Percentiles rank a stretch among this genome's conserved stretches.
Conservation (phyloP, 2,113 vertebrate species). For the Phaetusa simplex region DNA sequence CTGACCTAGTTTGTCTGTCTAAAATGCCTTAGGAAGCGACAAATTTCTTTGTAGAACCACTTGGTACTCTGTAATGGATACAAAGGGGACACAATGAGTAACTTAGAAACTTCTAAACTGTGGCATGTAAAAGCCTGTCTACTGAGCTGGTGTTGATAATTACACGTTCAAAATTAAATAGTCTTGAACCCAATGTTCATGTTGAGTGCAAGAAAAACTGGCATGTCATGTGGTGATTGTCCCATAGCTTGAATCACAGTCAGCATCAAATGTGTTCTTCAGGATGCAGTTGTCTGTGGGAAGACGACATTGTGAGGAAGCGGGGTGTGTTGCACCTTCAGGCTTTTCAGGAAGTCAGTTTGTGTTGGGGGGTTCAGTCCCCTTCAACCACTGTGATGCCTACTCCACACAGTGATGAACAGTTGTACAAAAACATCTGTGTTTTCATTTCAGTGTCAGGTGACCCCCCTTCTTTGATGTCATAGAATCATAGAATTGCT, state of each 20-base stretch:
- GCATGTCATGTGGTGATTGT: too few relatives aligned
- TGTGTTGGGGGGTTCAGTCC: background rate
- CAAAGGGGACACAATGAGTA: background rate
- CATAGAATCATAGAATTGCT: too few relatives aligned
- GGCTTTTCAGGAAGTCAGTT: background rate
- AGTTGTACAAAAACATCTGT: background rate
- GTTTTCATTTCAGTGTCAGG: background rate
- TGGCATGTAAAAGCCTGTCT: background rate
- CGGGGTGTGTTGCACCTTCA: background rate
- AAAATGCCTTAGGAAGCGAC: background rate
- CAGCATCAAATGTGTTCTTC: background rate
- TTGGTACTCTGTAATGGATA: background rate
- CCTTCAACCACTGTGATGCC: background rate
- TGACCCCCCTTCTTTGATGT: background rate
- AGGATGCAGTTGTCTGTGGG: background rate
- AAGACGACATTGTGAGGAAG: background rate
- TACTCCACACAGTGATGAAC: background rate
- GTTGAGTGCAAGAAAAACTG: background rate
- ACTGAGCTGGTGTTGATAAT: background rate
- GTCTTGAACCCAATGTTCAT: background rate
- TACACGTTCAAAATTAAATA: background rate
- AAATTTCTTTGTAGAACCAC: background rate
- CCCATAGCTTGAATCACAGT: background rate
- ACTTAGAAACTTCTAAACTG: background rate
- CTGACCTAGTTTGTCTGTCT: background rate